These are phyloP conservation scores for Periophthalmodon schlosseri DNA, from an alignment of 2,113 vertebrate species.

Conservation along the genomic window DNA sequence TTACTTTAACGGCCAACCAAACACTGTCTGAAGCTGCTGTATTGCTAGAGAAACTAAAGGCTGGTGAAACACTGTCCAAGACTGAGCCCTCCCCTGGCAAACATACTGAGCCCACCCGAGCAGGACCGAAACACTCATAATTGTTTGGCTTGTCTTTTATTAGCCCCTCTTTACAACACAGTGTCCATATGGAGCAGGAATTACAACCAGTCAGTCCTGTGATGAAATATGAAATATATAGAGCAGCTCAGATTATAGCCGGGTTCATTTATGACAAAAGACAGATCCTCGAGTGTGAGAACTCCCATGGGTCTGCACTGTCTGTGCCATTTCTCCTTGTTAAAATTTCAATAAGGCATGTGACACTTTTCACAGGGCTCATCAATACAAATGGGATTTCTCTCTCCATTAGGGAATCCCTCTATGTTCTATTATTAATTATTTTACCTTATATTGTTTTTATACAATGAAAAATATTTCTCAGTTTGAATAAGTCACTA, in stretches of 20 bases:
- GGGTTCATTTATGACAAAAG: constrained; percentile 50
- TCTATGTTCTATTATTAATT: constrained; percentile 37
- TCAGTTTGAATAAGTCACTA: constrained; percentile 15
- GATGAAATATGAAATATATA: constrained; percentile 61
- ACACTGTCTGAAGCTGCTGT: not conserved
- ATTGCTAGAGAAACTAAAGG: constrained; percentile 25
- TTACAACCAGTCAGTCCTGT: constrained; percentile 48
- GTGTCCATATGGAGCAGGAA: constrained; percentile 53
- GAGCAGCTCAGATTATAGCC: constrained; percentile 43
- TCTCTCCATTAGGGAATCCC: constrained; percentile 37
- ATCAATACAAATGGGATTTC: constrained; percentile 61
- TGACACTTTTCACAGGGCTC: constrained; percentile 47
- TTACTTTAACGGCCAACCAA: not conserved
- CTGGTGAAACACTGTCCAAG: constrained; percentile 55
- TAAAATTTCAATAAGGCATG: constrained; percentile 64
- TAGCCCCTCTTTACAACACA: constrained; percentile 50
- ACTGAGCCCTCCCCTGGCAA: constrained; percentile 46
- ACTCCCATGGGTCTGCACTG: constrained; percentile 39
- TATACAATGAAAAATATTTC: constrained; percentile 13
- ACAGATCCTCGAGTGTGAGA: constrained; percentile 22
- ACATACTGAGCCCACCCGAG: constrained; percentile 52
- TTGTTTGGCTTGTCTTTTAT: constrained; percentile 69
- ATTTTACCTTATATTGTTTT: constrained; percentile 28
- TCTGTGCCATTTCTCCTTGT: constrained; percentile 67
- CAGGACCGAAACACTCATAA: constrained; percentile 62